Evolutionary conservation across 1,140 invertebrate genomes (phyloP), one percentile per base, ranked within the genome.

Genomic region (Musca vetustissima): DNA sequence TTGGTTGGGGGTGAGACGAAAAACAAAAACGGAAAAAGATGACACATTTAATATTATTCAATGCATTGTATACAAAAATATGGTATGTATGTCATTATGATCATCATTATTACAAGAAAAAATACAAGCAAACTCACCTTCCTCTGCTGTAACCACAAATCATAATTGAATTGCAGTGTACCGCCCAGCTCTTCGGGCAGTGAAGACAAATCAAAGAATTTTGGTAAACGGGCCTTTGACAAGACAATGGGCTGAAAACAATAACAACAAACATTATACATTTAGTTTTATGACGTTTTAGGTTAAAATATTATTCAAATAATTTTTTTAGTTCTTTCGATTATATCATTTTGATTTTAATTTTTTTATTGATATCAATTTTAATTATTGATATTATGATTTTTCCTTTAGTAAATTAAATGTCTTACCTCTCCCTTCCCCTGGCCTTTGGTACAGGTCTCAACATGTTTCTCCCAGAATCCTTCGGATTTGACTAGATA

Each of bases 151-250:
- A 95, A 89, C 94, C 94, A 96, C 73, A 91, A 87, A 66, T 88
- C 84, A 75, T 93, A 91, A 83, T 94, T 89, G 83, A 93, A 94
- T 49, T 87, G 84, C 75, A 93, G 87, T 49, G 86, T 86, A 47
- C 94, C 94, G 17, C 91, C 92, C 25, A 95, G 83, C 74, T 95
- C 93, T 72, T 87, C 86, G n/a, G 93, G 92, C 77, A 96, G 81
- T 81, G 93, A 90, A 57, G 87, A 84, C 61, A 84, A 78, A 72
- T 92, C 91, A 52, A 95, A 86, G 74, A 90, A 89, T 75, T 91
- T 88, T 67, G 86, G 86, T 66, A 96, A 84, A 73, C 92, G 87
- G 47, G 85, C 84, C 72, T 87, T 77, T 52, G 88, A 87, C 71
- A 91, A 84, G 73, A 89, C 90, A 70, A 87, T 81, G 52, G 87